A percentile compares a stretch with the other conserved stretches of the same genome.
Evolutionary conservation across 2,113 vertebrate species (phyloP).

Genomic region (Engystomops pustulosus): DNA sequence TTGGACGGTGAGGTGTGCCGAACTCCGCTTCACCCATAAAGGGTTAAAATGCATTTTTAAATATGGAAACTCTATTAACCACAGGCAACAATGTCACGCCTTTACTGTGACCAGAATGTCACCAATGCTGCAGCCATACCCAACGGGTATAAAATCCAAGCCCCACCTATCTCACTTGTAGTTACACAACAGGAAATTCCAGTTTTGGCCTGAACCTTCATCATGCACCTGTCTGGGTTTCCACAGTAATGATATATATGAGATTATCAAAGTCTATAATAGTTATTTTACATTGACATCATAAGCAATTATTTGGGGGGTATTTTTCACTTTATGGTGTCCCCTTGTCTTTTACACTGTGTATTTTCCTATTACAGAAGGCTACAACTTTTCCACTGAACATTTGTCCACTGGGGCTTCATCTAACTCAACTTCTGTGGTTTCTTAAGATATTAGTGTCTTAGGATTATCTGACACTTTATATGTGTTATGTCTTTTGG

Average conservation of each 20-base stretch:
- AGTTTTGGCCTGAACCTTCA: not conserved
- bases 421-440: constrained; percentile 73
- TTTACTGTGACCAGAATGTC: not conserved
- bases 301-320: too few species aligned
- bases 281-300: too few species aligned
- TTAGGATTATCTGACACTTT: too few species aligned
- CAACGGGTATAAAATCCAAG: not conserved
- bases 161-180: not conserved
- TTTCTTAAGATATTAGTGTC: constrained; percentile 67
- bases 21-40: too few species aligned
- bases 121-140: not conserved
- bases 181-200: not conserved
- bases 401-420: constrained; percentile 71
- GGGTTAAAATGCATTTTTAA: too few species aligned
- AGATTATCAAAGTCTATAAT: not conserved
- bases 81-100: too few species aligned
- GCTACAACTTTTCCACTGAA: constrained; percentile 75
- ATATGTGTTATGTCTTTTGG: too few species aligned
- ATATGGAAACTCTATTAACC: too few species aligned
- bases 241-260: not conserved
- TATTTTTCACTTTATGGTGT: not conserved
- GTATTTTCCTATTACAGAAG: constrained; percentile 68
- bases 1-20: too few species aligned
- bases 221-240: not conserved
- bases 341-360: not conserved